phyloP scores from a whole-genome alignment of 1,140 invertebrate species.

The Ectropis grisescens region DNA sequence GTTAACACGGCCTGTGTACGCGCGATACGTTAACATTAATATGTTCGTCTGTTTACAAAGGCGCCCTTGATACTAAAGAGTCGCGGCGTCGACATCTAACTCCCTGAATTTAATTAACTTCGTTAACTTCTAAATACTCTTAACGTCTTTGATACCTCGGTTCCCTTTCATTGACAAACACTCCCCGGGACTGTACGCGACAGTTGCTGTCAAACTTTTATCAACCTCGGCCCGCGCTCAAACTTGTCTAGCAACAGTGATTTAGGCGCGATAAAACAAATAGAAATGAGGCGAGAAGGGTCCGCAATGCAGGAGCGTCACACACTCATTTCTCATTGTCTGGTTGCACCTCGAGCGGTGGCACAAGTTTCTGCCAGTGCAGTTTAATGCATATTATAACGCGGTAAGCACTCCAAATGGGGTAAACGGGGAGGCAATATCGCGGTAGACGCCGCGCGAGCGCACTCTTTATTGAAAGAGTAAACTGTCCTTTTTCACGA shows the following conservation, averaged over 20 bases:
- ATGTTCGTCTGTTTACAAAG: constrained; percentile 58
- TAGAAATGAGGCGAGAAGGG: constrained; percentile 35
- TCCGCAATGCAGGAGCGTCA: constrained; percentile 59
- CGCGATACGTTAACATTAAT: constrained; percentile 60
- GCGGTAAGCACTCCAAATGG: constrained; percentile 54
- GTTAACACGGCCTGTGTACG: constrained; percentile 41
- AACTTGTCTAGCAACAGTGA: constrained; percentile 56
- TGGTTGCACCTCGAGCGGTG: constrained; percentile 41
- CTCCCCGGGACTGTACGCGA: constrained; percentile 40
- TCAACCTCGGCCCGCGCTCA: constrained; percentile 29
- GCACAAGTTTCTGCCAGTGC: constrained; percentile 48
- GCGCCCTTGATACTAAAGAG: constrained; percentile 56
- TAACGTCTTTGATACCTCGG: constrained; percentile 64
- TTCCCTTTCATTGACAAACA: constrained; percentile 56
- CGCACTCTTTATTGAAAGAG: constrained; percentile 62
- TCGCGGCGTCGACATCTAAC: constrained; percentile 50
- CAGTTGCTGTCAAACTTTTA: constrained; percentile 61
- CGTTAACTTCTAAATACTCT: constrained; percentile 68
- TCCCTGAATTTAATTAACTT: constrained; percentile 67
- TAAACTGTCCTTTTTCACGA: constrained; percentile 63
- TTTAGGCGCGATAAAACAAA: constrained; percentile 63
- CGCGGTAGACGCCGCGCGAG: constrained; percentile 30
- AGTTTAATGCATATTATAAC: constrained; percentile 66
- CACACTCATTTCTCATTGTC: constrained; percentile 62
- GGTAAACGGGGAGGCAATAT: constrained; percentile 47